These are phyloP conservation scores for Parnassius glacialis DNA, from an alignment of 2,888 invertebrate genomes.

Conservation along the genomic window DNA sequence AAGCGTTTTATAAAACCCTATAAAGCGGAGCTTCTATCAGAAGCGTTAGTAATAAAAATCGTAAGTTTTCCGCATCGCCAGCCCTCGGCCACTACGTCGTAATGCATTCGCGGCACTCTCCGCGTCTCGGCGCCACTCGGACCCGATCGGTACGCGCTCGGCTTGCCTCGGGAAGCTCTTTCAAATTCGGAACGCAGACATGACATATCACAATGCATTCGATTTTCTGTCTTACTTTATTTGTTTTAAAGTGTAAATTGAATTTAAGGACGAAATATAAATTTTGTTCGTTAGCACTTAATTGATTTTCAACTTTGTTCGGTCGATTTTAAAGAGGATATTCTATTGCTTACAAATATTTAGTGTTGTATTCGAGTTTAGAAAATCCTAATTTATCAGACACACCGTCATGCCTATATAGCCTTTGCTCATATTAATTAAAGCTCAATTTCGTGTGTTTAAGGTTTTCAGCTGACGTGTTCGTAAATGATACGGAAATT, in stretches of 20 bases:
- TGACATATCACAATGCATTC: constrained; percentile 50
- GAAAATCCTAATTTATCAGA: constrained; percentile 73
- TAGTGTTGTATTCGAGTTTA: constrained; percentile 68
- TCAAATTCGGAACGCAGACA: constrained; percentile 69
- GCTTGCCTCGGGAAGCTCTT: constrained; percentile 70
- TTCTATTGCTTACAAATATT: constrained; percentile 33
- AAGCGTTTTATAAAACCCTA: constrained; percentile 30
- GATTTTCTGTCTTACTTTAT: constrained; percentile 38
- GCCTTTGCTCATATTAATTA: constrained; percentile 40
- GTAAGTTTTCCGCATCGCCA: constrained; percentile 50
- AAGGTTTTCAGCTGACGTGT: constrained; percentile 73
- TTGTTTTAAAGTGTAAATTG: constrained; percentile 37
- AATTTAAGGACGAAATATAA: constrained; percentile 14
- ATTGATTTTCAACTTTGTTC: constrained; percentile 24
- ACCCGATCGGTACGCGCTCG: constrained; percentile 78
- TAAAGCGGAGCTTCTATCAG: constrained; percentile 25
- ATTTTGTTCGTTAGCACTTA: constrained; percentile 2
- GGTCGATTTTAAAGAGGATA: constrained; percentile 8
- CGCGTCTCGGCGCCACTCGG: constrained; percentile 75
- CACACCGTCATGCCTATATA: constrained; percentile 38
- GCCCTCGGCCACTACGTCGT: constrained; percentile 66
- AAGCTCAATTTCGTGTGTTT: constrained; percentile 41
- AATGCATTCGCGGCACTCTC: constrained; percentile 76
- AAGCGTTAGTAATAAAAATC: constrained; percentile 30
- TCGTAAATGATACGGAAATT: constrained; percentile 65